phyloP scores from a whole-genome alignment of 2,888 invertebrate species.

The Actias luna region DNA sequence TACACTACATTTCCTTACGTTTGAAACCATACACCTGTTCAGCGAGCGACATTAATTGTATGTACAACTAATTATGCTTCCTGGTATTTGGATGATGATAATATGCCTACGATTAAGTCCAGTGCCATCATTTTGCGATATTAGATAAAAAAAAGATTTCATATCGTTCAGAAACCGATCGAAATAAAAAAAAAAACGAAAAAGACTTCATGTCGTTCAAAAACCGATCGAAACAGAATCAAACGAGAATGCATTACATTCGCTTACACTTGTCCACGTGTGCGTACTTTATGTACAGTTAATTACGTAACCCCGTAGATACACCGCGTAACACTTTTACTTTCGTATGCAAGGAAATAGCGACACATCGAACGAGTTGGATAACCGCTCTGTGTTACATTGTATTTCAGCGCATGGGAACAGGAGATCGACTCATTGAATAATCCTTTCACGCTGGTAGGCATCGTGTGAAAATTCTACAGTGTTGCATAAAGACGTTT shows the following conservation, averaged over 20 bases:
- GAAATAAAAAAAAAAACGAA: no score
- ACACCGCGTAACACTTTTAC: conserved; percentile 51
- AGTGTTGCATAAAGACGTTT: background rate
- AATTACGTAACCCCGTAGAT: conserved; percentile 21
- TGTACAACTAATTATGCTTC: no score
- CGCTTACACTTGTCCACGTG: no score
- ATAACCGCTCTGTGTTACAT: conserved; percentile 33
- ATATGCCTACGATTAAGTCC: no score
- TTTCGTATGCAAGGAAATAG: conserved; percentile 38
- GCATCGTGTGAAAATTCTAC: background rate
- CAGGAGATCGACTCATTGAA: conserved; percentile 3
- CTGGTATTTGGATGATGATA: no score
- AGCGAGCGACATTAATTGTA: background rate
- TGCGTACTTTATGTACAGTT: no score
- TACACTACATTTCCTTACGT: background rate
- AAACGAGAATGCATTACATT: no score
- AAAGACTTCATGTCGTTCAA: no score
- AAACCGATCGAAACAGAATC: no score
- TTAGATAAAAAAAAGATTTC: no score
- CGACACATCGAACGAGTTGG: conserved; percentile 30
- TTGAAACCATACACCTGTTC: conserved; percentile 14
- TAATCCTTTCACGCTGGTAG: background rate
- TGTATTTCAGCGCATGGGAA: conserved; percentile 23
- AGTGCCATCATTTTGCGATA: no score
- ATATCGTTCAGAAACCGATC: no score